phyloP scores from a whole-genome alignment of 2,797 vertebrate species.

The Pipistrellus pygmaeus region DNA sequence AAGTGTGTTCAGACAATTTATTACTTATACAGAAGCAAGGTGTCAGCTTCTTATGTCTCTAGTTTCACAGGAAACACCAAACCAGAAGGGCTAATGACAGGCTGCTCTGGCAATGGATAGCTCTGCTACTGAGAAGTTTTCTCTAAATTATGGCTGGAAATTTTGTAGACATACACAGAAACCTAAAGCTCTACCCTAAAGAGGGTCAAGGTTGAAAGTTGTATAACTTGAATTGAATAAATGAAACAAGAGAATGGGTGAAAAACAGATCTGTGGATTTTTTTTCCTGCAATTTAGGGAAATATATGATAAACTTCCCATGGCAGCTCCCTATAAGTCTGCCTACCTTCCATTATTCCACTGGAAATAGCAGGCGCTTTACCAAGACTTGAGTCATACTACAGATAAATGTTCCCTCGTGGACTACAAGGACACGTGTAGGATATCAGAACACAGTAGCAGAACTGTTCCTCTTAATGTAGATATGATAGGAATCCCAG shows the following conservation, averaged over 20 bases:
- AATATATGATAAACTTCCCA: background rate
- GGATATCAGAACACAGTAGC: background rate
- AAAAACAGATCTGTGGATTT: background rate
- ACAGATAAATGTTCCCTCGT: background rate
- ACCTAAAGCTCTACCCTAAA: background rate
- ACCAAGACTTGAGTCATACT: background rate
- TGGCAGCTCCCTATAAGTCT: background rate
- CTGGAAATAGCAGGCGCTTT: background rate
- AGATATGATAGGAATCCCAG: background rate
- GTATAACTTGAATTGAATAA: background rate
- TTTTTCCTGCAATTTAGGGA: background rate
- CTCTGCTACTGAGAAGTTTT: background rate
- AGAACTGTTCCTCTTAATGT: background rate
- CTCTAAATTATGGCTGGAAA: background rate
- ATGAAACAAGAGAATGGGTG: background rate
- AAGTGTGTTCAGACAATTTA: background rate
- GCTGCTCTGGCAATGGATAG: background rate
- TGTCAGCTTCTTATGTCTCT: background rate
- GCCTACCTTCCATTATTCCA: background rate
- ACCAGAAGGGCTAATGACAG: background rate
- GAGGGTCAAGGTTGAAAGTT: background rate
- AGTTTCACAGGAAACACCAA: background rate
- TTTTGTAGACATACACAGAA: background rate
- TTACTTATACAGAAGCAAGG: background rate
- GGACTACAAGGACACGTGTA: background rate